phyloP scores from a whole-genome alignment of 2,888 invertebrate species.

The Trilocha varians region DNA sequence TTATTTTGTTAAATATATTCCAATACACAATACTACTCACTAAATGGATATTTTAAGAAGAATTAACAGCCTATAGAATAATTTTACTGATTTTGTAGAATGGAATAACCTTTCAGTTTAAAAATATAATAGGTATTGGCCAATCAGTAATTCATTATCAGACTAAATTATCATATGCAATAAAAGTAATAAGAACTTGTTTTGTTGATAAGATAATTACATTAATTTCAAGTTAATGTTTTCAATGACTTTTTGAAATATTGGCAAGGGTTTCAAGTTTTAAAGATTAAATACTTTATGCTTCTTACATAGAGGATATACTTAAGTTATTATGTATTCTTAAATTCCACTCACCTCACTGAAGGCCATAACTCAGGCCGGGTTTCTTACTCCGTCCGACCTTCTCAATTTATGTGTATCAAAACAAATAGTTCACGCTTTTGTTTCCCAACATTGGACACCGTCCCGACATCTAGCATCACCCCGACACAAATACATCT shows the following conservation, averaged over 20 bases:
- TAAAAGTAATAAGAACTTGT: neutral
- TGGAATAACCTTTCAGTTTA: no score
- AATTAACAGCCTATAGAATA: no score
- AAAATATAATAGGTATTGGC: no score
- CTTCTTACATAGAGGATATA: no score
- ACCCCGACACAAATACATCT: slow-evolving; percentile 69
- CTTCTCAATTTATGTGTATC: slow-evolving; percentile 61
- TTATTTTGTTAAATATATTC: no score
- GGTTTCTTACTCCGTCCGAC: slow-evolving; percentile 70
- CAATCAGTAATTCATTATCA: no score
- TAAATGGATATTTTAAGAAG: no score
- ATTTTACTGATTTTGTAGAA: no score
- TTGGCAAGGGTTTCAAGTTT: no score
- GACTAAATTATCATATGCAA: neutral
- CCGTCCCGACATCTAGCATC: slow-evolving; percentile 70
- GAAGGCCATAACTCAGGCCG: slow-evolving; percentile 82
- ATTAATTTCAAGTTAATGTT: neutral
- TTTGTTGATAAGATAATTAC: neutral
- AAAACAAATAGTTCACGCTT: slow-evolving; percentile 72
- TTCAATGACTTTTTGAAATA: neutral
- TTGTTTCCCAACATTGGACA: slow-evolving; percentile 71
- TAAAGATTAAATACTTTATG: no score
- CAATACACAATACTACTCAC: no score
- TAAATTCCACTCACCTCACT: slow-evolving; percentile 77
- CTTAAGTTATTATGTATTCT: neutral